Evolutionary conservation across 92 coral and sea anemone genomes (phyloP).

Genomic region (Palythoa heliodiscus): DNA sequence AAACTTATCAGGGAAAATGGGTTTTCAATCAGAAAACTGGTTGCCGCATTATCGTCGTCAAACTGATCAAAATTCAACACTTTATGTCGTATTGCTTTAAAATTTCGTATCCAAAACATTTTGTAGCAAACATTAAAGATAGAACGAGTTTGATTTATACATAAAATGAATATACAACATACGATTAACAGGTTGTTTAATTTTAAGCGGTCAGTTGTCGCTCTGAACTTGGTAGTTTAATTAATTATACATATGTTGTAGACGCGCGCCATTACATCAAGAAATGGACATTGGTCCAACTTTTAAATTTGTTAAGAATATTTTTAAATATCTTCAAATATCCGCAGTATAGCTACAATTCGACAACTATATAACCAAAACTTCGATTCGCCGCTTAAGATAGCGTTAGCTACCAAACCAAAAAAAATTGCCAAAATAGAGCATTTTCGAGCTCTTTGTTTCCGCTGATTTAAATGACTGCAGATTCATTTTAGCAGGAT

Average conservation of each 20-base stretch:
- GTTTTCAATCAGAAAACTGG: not conserved
- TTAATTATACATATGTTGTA: not conserved
- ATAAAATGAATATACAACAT: not conserved
- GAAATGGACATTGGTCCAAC: not conserved
- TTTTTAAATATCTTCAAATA: not conserved
- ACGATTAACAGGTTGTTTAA: not conserved
- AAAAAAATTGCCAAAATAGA: too few species aligned
- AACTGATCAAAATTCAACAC: not conserved
- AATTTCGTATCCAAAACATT: not conserved
- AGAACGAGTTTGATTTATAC: not conserved
- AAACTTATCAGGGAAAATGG: not conserved
- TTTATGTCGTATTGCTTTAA: not conserved
- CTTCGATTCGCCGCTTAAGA: too few species aligned
- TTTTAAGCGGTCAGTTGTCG: not conserved
- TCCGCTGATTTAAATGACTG: too few species aligned
- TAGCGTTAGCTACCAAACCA: too few species aligned
- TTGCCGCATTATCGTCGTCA: not conserved
- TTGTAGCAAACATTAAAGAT: not conserved
- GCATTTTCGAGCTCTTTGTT: too few species aligned
- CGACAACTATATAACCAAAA: too few species aligned
- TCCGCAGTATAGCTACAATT: not conserved
- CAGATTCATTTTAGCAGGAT: too few species aligned
- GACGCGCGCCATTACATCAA: not conserved
- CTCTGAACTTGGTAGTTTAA: not conserved
- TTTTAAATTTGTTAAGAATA: not conserved